phyloP scores from a whole-genome alignment of 1,140 invertebrate genomes.

The Neotoxoptera formosana region DNA sequence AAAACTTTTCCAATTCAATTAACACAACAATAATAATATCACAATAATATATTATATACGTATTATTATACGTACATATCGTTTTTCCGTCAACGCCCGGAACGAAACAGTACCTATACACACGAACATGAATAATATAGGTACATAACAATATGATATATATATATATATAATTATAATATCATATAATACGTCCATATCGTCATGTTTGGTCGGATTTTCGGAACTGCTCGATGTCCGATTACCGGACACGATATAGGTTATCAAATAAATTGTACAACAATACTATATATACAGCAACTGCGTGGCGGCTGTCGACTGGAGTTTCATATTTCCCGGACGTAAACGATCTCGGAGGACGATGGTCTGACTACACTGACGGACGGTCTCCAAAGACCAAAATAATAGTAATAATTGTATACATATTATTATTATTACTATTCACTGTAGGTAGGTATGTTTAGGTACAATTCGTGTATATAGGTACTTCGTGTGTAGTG shows the following conservation, averaged over 20 bases:
- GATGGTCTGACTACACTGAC: not conserved
- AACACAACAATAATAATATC: not conserved
- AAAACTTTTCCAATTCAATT: conserved; percentile 17
- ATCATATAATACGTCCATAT: too few species aligned
- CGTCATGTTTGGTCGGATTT: not conserved
- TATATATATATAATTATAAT: not conserved
- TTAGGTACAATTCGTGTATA: not conserved
- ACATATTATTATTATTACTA: not conserved
- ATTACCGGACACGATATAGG: not conserved
- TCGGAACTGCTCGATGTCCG: not conserved
- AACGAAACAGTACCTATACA: too few species aligned
- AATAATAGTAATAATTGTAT: not conserved
- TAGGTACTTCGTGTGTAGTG: not conserved
- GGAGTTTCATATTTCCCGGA: not conserved
- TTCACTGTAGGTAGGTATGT: not conserved
- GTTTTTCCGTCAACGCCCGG: not conserved
- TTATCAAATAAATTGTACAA: not conserved
- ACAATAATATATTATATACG: not conserved
- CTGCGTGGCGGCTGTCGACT: not conserved
- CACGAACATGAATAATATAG: too few species aligned
- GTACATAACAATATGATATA: too few species aligned
- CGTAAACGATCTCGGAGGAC: not conserved
- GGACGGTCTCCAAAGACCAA: not conserved
- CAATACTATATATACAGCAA: too few species aligned
- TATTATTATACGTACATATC: too few species aligned